Conservation (phyloP, 2,797 vertebrate species). For the Diplodus sargus region DNA sequence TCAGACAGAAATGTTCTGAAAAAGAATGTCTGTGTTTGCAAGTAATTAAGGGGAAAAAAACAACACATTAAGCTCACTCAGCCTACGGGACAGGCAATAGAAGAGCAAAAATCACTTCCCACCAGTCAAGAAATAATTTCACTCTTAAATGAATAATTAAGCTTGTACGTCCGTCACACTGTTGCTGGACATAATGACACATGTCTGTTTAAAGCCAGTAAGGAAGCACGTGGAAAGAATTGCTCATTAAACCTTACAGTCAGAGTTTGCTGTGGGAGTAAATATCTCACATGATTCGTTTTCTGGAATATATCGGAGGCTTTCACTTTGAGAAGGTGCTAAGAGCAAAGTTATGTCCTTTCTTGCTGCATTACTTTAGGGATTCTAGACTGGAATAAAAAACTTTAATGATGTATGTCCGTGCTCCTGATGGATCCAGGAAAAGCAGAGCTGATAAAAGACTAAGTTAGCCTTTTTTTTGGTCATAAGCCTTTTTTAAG, state of each 20-base stretch:
- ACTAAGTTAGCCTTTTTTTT: constrained; percentile 17
- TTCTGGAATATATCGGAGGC: constrained; percentile 48
- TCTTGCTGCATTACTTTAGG: constrained; percentile 49
- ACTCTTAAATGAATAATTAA: too few species aligned
- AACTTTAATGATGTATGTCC: constrained; percentile 68
- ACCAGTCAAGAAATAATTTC: too few species aligned
- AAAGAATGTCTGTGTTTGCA: neutral
- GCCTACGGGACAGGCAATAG: constrained; percentile 1
- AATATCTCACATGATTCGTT: constrained; percentile 50
- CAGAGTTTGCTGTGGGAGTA: constrained; percentile 20
- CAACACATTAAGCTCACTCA: constrained; percentile 28
- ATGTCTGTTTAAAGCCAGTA: constrained; percentile 1
- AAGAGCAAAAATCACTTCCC: constrained; percentile 18
- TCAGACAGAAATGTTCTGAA: constrained; percentile 10
- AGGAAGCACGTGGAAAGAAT: constrained; percentile 12
- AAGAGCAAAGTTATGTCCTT: constrained; percentile 76
- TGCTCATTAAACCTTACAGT: constrained; percentile 35
- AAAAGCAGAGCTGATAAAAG: constrained; percentile 40
- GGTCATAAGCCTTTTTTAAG: neutral
- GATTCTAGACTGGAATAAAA: constrained; percentile 43
- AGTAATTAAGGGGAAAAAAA: constrained; percentile 15
- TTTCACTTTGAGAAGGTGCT: constrained; percentile 50
- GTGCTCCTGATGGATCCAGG: constrained; percentile 36
- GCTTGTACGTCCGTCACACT: constrained; percentile 20
- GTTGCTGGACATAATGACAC: constrained; percentile 34